Base-by-base conservation (phyloP, 2,888 invertebrate species). In the Lasioglossum calceatum region DNA sequence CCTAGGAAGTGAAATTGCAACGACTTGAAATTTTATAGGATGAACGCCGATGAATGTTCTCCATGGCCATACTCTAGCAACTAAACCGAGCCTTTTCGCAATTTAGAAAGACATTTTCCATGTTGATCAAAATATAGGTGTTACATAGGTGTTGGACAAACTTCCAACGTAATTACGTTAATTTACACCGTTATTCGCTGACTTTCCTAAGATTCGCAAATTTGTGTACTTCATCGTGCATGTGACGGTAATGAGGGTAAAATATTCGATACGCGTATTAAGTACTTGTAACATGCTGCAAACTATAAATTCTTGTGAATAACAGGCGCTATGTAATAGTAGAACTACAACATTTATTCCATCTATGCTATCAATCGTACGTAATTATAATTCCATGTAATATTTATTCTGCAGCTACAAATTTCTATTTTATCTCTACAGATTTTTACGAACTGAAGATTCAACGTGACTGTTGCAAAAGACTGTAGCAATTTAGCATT, bases 31-130 rank as follows among this genome's bases (percentile, higher is more conserved):
- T 82, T 85, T 74, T 77, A 27, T 79, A 70, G 82, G 74, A 84
- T 80, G 80, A 84, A 82, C 73, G 72, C 42, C 76, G 64, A 75
- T 72, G 81, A 80, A 85, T 87, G 84, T 87, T 88, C 75, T 73
- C 70, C 78, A 77, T 72, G 64, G 61, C 64, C 42, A 81, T 87
- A 87, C 83, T 87, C 76, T 61, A 39, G 82, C 78, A 85, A 88
- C 87, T 87, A 84, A 82, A 85, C 72, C 64, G 47, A 77, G 77
- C 61, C 78, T 58, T 36, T 47, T n/a, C 47, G 16, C n/a, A 61
- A 71, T 79, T 14, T 61, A 42, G n/a, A 23, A 75, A n/a, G 42
- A 71, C 39, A 42, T 54, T 74, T 80, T 32, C 76, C 19, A 58
- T 36, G 71, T 44, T 44, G 81, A 72, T 71, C 58, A 32, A 36